Evolutionary conservation across 92 coral and sea anemone species (phyloP).

Genomic region (Siderastrea radians): DNA sequence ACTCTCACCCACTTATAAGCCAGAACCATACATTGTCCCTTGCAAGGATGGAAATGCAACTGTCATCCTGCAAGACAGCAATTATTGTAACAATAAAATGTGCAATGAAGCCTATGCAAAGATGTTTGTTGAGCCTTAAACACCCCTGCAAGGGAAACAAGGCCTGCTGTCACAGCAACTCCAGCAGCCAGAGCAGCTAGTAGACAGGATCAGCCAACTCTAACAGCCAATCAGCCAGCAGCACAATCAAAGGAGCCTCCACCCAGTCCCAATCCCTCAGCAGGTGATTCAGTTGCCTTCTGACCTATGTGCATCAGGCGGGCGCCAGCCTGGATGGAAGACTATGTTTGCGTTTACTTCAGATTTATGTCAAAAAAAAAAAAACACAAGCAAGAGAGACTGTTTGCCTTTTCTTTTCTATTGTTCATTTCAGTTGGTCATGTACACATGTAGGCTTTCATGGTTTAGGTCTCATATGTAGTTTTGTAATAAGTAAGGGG

Average conservation of each 20-base stretch:
- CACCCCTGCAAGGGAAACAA: slow-evolving; percentile 5
- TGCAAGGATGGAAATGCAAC: background rate
- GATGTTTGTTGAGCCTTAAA: background rate
- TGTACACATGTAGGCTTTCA: background rate
- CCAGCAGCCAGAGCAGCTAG: background rate
- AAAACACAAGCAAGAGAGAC: too few relatives aligned
- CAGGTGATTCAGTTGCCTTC: too few relatives aligned
- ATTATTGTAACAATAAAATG: background rate
- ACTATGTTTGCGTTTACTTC: too few relatives aligned
- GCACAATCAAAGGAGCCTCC: too few relatives aligned
- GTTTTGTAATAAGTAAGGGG: slow-evolving; percentile 8
- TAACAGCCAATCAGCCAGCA: background rate
- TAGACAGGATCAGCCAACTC: background rate
- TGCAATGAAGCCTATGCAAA: background rate
- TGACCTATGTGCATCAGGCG: too few relatives aligned
- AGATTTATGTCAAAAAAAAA: too few relatives aligned
- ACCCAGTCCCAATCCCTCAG: too few relatives aligned
- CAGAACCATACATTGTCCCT: background rate
- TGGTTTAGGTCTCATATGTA: background rate
- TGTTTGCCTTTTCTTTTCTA: background rate
- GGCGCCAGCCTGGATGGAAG: too few relatives aligned
- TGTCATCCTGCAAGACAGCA: background rate
- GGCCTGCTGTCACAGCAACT: slow-evolving; percentile 1
- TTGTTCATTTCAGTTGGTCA: background rate
- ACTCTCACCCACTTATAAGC: background rate